Conservation (phyloP, 2,113 vertebrate genomes). For the Menura novaehollandiae region DNA sequence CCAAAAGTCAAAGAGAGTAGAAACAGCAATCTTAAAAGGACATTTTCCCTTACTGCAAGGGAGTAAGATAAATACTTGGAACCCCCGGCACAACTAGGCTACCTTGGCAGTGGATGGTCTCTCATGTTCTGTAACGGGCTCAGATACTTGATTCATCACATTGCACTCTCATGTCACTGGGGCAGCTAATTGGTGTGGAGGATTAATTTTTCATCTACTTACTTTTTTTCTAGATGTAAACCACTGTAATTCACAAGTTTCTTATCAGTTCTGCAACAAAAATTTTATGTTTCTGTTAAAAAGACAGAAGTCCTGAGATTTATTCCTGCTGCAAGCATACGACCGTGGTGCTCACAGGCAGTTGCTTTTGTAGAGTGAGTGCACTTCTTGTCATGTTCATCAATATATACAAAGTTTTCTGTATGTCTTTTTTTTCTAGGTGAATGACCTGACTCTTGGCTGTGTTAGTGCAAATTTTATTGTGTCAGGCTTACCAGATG, state of each 20-base stretch:
- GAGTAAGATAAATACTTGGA: background rate
- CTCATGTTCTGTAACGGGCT: background rate
- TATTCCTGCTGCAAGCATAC: background rate
- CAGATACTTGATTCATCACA: background rate
- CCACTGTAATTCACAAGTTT: background rate
- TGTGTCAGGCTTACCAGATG: background rate
- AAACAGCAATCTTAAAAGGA: background rate
- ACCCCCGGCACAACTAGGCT: background rate
- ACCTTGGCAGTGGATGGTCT: background rate
- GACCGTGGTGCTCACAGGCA: background rate
- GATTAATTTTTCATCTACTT: background rate
- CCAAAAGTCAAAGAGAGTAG: background rate
- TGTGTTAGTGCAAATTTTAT: background rate
- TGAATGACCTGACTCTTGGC: background rate
- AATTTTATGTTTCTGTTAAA: background rate
- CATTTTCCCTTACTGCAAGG: background rate
- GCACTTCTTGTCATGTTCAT: background rate
- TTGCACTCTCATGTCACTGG: background rate
- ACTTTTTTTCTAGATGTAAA: background rate
- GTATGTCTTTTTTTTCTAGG: background rate
- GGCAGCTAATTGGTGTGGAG: background rate
- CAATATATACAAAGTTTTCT: background rate
- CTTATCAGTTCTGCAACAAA: background rate
- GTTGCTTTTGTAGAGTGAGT: background rate
- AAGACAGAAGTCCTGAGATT: background rate